Evolutionary conservation across 2,888 invertebrate genomes (phyloP).

Genomic region (Idaea aversata): DNA sequence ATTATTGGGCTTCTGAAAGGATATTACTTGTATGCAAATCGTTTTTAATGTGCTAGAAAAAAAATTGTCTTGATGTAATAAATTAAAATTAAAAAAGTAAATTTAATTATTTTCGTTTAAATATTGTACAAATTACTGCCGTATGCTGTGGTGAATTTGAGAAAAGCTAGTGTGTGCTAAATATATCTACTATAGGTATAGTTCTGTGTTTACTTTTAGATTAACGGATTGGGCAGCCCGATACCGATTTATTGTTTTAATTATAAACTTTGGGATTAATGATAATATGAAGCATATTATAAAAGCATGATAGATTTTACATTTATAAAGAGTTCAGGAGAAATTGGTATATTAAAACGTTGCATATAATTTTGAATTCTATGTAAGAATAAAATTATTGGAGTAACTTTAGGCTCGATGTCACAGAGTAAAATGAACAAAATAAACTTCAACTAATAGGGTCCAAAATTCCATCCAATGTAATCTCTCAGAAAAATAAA

Average conservation of each 20-base stretch:
- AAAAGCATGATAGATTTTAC: conserved; percentile 64
- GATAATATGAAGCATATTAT: conserved; percentile 57
- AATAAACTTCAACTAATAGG: conserved; percentile 66
- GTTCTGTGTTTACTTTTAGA: conserved; percentile 41
- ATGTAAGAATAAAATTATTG: conserved; percentile 56
- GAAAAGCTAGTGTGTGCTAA: conserved; percentile 43
- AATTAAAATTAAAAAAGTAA: conserved; percentile 54
- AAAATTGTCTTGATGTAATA: conserved; percentile 56
- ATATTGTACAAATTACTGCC: conserved; percentile 47
- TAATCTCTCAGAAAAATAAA: conserved; percentile 55
- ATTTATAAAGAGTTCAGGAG: conserved; percentile 52
- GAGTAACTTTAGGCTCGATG: conserved; percentile 55
- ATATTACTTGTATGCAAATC: conserved; percentile 53
- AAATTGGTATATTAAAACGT: conserved; percentile 65
- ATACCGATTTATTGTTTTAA: conserved; percentile 46
- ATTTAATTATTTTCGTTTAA: conserved; percentile 26
- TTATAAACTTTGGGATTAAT: conserved; percentile 54
- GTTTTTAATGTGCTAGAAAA: conserved; percentile 42
- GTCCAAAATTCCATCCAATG: conserved; percentile 77
- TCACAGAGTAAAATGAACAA: conserved; percentile 66
- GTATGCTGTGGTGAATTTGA: conserved; percentile 29
- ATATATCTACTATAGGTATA: conserved; percentile 38
- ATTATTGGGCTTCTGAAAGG: conserved; percentile 60
- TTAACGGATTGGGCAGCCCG: conserved; percentile 47
- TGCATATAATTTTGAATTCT: conserved; percentile 63